These are phyloP conservation scores for Latrodectus elegans DNA, from an alignment of 2,888 invertebrate species.

Conservation along the genomic window DNA sequence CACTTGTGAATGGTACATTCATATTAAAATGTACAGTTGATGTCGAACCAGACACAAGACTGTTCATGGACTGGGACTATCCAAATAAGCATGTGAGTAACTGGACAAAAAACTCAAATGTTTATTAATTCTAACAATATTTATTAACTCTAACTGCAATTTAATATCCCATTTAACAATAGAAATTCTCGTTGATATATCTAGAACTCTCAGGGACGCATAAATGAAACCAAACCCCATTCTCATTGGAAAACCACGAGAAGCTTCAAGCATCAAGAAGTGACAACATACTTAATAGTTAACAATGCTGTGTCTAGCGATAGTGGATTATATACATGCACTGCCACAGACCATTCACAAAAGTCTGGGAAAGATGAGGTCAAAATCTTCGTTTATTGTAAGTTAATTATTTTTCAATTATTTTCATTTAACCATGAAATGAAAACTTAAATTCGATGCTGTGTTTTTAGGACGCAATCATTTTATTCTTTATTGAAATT, in stretches of 20 bases:
- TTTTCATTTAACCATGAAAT: no score
- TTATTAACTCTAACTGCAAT: no score
- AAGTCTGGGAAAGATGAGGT: constrained; percentile 37
- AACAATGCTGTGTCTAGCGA: constrained; percentile 71
- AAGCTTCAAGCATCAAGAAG: constrained; percentile 39
- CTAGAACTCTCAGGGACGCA: constrained; percentile 3
- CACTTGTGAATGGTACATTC: constrained; percentile 70
- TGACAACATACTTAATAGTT: constrained; percentile 65
- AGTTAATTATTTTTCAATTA: neutral
- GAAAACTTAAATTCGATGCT: no score
- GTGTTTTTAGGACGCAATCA: no score
- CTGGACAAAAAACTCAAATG: no score
- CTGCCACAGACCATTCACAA: constrained; percentile 63
- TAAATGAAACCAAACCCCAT: constrained; percentile 58
- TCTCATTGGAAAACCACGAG: constrained; percentile 23
- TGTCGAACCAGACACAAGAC: constrained; percentile 70
- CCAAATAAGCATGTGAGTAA: constrained; percentile 70
- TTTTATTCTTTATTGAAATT: no score
- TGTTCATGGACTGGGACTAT: constrained; percentile 71
- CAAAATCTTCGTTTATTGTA: constrained; percentile 71
- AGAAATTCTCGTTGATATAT: no score
- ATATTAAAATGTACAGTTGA: constrained; percentile 70
- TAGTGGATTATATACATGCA: constrained; percentile 71
- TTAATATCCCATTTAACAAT: no score
- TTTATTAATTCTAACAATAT: no score